These are phyloP conservation scores for Cliona cf. orientalis DNA, from an alignment of 37 sponge, comb jelly and placozoan species.

Conservation along the genomic window DNA sequence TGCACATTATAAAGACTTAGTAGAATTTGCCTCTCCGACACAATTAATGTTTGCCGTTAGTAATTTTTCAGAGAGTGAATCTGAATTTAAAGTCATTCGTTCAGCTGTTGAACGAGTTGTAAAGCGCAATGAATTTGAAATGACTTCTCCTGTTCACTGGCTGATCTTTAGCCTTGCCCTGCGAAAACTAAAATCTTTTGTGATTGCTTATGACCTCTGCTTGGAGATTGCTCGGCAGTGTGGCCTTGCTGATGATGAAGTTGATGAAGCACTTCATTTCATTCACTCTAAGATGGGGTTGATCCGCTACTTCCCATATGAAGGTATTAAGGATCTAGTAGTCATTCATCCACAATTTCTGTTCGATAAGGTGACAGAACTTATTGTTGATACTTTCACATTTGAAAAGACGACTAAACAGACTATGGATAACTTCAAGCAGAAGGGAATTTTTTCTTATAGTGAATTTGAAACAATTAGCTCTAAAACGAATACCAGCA, in stretches of 20 bases:
- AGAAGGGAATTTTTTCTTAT: neutral
- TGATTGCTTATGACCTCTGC: neutral
- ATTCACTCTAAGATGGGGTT: too few species aligned
- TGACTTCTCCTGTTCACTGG: neutral
- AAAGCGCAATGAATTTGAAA: neutral
- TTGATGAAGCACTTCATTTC: too few species aligned
- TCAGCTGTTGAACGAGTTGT: neutral
- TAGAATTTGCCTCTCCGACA: neutral
- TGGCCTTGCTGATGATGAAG: too few species aligned
- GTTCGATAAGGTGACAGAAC: too few species aligned
- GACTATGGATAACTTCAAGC: neutral
- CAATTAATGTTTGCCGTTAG: neutral
- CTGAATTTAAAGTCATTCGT: neutral
- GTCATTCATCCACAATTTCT: too few species aligned
- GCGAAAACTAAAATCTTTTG: neutral
- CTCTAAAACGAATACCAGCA: neutral
- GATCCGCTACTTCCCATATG: too few species aligned
- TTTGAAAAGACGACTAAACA: too few species aligned
- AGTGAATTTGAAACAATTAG: neutral
- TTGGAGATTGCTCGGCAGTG: too few species aligned
- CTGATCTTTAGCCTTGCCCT: neutral
- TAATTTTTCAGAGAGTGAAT: neutral
- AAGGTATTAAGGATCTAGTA: too few species aligned
- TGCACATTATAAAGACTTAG: neutral
- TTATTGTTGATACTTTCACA: too few species aligned